These are phyloP conservation scores for Papilio elwesi DNA, from an alignment of 2,888 invertebrate species.

Conservation along the genomic window DNA sequence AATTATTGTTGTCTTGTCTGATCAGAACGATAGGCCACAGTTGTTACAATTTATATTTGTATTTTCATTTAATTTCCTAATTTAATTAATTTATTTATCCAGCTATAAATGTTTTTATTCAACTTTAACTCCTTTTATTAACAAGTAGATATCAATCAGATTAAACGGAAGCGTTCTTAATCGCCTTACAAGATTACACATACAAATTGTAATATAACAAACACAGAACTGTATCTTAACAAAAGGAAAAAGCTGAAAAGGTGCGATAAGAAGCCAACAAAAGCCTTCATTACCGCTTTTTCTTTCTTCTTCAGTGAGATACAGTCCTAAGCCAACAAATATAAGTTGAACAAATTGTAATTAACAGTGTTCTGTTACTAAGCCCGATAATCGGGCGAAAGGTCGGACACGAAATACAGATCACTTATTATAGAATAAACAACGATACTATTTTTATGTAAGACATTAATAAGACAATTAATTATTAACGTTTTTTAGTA, in stretches of 20 bases:
- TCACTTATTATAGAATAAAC: neutral
- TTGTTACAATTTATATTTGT: too few species aligned
- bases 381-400: slow-evolving; percentile 20
- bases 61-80: too few species aligned
- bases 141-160: neutral
- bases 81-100: too few species aligned
- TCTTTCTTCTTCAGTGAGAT: slow-evolving; percentile 17
- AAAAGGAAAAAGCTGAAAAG: slow-evolving; percentile 32
- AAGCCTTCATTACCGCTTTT: slow-evolving; percentile 32
- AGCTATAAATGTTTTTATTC: neutral
- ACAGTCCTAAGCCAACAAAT: slow-evolving; percentile 33
- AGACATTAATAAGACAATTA: too few species aligned
- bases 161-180: slow-evolving; percentile 7
- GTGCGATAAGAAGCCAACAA: slow-evolving; percentile 33
- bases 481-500: too few species aligned
- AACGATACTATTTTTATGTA: neutral
- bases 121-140: neutral
- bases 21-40: too few species aligned
- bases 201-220: slow-evolving; percentile 24
- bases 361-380: slow-evolving; percentile 26
- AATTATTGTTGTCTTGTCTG: too few species aligned
- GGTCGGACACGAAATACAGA: slow-evolving; percentile 1
- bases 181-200: neutral
- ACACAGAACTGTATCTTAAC: slow-evolving; percentile 23
- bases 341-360: slow-evolving; percentile 36